Evolutionary conservation across 2,113 vertebrate genomes (phyloP), one percentile per base, ranked within the genome.

Genomic region (Boleophthalmus pectinirostris): DNA sequence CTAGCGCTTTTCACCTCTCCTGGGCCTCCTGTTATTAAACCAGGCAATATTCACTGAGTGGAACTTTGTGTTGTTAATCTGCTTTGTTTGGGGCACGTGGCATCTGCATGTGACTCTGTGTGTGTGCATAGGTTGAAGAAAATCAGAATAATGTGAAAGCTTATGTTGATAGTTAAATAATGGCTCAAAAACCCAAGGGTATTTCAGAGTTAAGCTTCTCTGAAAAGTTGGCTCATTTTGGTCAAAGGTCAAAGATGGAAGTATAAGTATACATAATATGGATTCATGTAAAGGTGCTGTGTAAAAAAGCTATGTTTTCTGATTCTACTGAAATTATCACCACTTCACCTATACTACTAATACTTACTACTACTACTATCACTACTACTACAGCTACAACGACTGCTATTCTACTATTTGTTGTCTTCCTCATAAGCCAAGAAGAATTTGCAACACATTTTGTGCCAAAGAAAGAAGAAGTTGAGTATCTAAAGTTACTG

Each of bases 1-100:
- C 78, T 74, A 66, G 78, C 76, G 84, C 67, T 77, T 83, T 73
- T 84, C 73, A 74, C 38, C 68, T 80, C 78, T 85, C 78, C 69
- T 75, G 56, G 69, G 74, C 72, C 70, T 74, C 66, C 61, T 72
- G 74, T 85, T 75, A 69, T 75, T 72, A 49, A 84, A 73, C 56
- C 54, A 64, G 72, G 8, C 65, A 69, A 58, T 77, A 46, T 66
- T 74, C 25, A 73, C 61, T 58, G 61, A 64, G 70, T 49, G 58
- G 57, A 38, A 65, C 69, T 54, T 76, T 61, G 54, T 25, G 14
- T 23, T 63, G 35, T 9, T 45, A 38, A 66, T 75, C 47, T 47
- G 68, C 29, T 64, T 60, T 61, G 53, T 38, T 64, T 75, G 65
- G 29, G 16, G 21, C 16, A 70, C 38, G 64, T 66, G 64, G 61